These are phyloP conservation scores for Catamblyrhynchus diadema DNA, from an alignment of 2,797 vertebrate genomes.

Conservation along the genomic window DNA sequence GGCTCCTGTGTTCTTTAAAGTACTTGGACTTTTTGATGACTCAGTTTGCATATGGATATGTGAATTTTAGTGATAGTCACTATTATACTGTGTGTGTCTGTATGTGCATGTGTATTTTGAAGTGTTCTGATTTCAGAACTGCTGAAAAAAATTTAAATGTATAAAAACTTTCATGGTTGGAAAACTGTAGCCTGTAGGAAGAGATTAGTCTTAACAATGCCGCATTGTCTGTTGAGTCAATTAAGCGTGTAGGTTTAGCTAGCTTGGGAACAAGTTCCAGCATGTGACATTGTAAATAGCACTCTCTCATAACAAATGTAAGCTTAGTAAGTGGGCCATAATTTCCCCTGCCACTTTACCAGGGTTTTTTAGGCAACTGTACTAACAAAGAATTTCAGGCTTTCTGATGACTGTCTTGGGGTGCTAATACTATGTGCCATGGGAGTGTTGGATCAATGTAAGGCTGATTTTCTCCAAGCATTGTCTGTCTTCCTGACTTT, in stretches of 20 bases:
- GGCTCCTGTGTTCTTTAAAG: not conserved
- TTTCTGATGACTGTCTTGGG: not conserved
- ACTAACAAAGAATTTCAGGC: slow-evolving; percentile 12
- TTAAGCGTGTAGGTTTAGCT: slow-evolving; percentile 79
- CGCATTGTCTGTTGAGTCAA: slow-evolving; percentile 71
- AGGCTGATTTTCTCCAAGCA: not conserved
- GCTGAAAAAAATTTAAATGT: slow-evolving; percentile 29
- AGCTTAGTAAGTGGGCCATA: slow-evolving; percentile 83
- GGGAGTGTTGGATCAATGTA: not conserved
- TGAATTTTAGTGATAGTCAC: not conserved
- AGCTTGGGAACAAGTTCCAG: slow-evolving; percentile 74
- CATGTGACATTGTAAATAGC: slow-evolving; percentile 88
- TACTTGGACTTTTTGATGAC: not conserved
- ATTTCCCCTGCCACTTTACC: slow-evolving; percentile 76
- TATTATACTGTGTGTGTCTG: not conserved
- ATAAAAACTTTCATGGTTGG: slow-evolving; percentile 53
- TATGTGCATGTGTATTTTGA: not conserved
- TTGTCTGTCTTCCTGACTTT: not conserved
- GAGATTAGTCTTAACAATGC: slow-evolving; percentile 66
- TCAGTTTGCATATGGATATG: not conserved
- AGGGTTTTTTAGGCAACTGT: not conserved
- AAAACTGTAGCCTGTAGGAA: slow-evolving; percentile 65
- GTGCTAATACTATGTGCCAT: not conserved
- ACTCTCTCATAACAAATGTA: slow-evolving; percentile 80
- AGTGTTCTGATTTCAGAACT: not conserved